These are phyloP conservation scores for Trichogramma evanescens DNA, from an alignment of 2,888 invertebrate species.

Conservation along the genomic window DNA sequence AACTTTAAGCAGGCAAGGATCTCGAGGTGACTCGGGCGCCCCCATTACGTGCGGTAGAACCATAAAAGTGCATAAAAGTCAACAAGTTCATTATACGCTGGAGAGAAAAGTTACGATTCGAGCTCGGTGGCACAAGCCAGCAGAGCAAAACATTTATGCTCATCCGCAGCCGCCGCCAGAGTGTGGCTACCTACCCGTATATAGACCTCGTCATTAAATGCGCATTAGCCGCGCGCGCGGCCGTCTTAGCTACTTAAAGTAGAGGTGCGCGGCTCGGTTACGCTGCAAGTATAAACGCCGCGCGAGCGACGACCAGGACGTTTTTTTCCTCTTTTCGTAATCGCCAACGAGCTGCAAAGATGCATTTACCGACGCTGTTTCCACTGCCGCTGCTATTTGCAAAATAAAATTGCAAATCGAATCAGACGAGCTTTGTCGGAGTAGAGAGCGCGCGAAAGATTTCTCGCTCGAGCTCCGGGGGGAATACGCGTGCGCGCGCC, in stretches of 20 bases:
- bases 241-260: too few relatives aligned
- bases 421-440: background rate
- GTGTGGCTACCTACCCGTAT: background rate
- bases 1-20: too few relatives aligned
- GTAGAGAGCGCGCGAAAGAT: too few relatives aligned
- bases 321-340: background rate
- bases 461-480: background rate
- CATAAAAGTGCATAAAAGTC: too few relatives aligned
- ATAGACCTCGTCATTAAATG: constrained; percentile 1
- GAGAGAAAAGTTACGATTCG: too few relatives aligned
- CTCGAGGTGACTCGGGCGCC: too few relatives aligned
- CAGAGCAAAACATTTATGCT: too few relatives aligned
- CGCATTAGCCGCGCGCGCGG: background rate
- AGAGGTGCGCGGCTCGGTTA: too few relatives aligned
- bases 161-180: background rate
- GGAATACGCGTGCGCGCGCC: background rate
- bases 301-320: background rate
- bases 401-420: constrained; percentile 12
- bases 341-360: background rate
- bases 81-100: too few relatives aligned
- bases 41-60: too few relatives aligned
- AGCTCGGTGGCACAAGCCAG: constrained; percentile 7
- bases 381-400: background rate
- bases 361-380: background rate
- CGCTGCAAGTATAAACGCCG: background rate